phyloP scores from a whole-genome alignment of 37 sponge, comb jelly and placozoan genomes.

The Cladorhizidae sp. region DNA sequence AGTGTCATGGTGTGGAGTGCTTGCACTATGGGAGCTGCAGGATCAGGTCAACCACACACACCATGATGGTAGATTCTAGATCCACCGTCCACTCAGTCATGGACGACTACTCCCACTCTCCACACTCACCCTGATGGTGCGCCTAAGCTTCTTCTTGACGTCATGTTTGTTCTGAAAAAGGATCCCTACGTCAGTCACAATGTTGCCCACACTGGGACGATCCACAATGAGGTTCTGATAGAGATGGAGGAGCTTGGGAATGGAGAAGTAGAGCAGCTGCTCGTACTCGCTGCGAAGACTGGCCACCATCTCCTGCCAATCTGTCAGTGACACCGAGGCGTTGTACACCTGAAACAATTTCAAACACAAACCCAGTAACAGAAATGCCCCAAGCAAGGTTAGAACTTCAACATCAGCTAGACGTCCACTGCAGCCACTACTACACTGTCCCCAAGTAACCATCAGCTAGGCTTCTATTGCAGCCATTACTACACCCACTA shows the following conservation, averaged over 20 bases:
- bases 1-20: too few relatives aligned
- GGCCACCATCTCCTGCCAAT: constrained; percentile 36
- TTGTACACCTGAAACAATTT: constrained; percentile 27
- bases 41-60: too few relatives aligned
- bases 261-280: constrained; percentile 63
- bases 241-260: constrained; percentile 65
- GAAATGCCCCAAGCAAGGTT: too few relatives aligned
- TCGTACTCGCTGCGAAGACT: constrained; percentile 45
- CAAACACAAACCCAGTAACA: too few relatives aligned
- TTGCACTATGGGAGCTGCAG: too few relatives aligned
- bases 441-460: too few relatives aligned
- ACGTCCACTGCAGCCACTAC: too few relatives aligned
- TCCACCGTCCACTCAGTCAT: too few relatives aligned
- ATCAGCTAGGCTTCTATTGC: too few relatives aligned
- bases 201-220: constrained; percentile 1
- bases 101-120: background rate
- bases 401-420: too few relatives aligned
- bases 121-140: constrained; percentile 23
- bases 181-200: constrained; percentile 56
- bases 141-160: constrained; percentile 24
- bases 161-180: constrained; percentile 53
- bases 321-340: constrained; percentile 13
- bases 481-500: too few relatives aligned
- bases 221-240: constrained; percentile 15
- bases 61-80: too few relatives aligned